Evolutionary conservation across 2,888 invertebrate species (phyloP).

Genomic region (Chirona hameri): DNA sequence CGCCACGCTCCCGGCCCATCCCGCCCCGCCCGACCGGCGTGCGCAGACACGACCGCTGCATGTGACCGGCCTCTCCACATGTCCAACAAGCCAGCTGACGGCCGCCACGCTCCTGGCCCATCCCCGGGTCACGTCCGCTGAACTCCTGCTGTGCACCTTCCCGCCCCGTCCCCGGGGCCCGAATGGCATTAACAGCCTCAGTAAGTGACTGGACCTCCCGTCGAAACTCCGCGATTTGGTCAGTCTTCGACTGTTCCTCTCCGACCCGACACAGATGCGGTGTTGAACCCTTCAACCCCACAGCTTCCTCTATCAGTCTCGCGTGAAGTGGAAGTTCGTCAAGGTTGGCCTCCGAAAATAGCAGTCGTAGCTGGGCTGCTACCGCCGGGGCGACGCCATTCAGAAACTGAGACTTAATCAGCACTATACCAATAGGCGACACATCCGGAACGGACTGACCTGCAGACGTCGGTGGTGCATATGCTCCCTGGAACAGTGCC

Average conservation of each 20-base stretch:
- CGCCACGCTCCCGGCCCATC: no score
- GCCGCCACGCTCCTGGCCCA: no score
- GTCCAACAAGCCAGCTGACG: neutral
- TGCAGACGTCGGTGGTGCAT: neutral
- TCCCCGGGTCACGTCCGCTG: no score
- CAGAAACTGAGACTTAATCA: neutral
- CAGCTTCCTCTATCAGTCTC: neutral
- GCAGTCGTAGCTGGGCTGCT: neutral
- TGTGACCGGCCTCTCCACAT: neutral
- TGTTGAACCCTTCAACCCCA: neutral
- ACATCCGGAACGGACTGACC: neutral
- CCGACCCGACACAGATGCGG: neutral
- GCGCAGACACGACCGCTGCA: neutral
- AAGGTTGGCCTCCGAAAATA: neutral
- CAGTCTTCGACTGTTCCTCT: neutral
- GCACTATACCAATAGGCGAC: neutral
- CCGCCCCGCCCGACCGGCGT: neutral
- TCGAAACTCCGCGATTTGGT: neutral
- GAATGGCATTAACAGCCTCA: neutral
- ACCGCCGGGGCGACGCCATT: neutral
- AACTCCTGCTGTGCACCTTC: neutral
- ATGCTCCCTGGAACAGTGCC: neutral
- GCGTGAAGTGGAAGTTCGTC: neutral
- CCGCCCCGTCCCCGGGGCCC: neutral
- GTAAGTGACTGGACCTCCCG: neutral